Base-by-base conservation (phyloP, 2,888 invertebrate species). In the Noctuana brunneofusca region DNA sequence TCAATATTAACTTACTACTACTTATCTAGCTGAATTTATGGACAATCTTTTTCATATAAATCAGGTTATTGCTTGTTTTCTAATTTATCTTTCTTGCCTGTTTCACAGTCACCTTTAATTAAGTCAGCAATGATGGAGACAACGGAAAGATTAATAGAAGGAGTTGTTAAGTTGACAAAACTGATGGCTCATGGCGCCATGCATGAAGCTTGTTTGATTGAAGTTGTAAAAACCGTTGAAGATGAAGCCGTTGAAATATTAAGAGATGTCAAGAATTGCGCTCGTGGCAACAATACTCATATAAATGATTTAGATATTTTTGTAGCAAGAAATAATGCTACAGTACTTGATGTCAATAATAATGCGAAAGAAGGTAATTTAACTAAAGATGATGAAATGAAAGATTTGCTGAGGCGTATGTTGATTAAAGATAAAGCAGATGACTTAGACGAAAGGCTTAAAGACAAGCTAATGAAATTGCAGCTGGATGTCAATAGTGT, bases 121-220 rank as follows among this genome's bases (percentile, higher is more conserved):
- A 90, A 91, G 74, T 77, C 87, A 8, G 75, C 81, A 2, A 87
- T 90, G 89, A 90, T 90, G 88, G 87, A 83, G 8, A 79, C 89
- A 3, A 86, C 89, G 0, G 75, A 79, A 0, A 85, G 83, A 50
- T 72, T 91, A 1, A 80, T 89, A 11, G 81, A 85, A 12, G 90
- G 90, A 2, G 80, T 89, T 0, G 84, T 88, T 1, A 81, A 81
- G 1, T 70, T 91, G 1, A 89, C 89, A 0, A 90, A 89, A 54
- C 70, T 86, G 5, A 86, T 91, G 86, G 89, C 90, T 0, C 90
- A 90, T 27, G 89, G 90, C 2, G 90, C 90, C 0, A 90, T 90
- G 90, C 90, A 90, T n/a, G 90, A 91, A 72, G 90, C 90, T 0
- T 91, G 90, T 49, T 86, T 91, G 1, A 89, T 91, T 8, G 90